These are phyloP conservation scores for Drosophila sp. DNA, from an alignment of 1,140 invertebrate species.

Conservation along the genomic window DNA sequence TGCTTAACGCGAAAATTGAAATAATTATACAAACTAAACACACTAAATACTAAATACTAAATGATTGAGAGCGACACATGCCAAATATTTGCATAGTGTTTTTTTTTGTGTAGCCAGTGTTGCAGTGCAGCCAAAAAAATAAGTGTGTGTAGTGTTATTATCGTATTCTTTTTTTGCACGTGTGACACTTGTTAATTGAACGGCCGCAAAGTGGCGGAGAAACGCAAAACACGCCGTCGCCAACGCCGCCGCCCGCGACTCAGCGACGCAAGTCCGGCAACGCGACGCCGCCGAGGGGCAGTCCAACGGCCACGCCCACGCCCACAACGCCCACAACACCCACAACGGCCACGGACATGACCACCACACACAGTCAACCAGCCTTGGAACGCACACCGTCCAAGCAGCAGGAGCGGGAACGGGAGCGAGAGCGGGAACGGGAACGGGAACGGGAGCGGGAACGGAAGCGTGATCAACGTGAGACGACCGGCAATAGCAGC, in stretches of 20 bases:
- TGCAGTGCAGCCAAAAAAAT: no score
- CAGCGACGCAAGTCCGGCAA: constrained; percentile 66
- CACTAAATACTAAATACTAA: no score
- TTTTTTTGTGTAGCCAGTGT: background rate
- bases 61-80: background rate
- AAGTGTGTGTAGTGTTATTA: background rate
- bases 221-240: constrained; percentile 77
- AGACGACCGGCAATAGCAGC: constrained; percentile 45
- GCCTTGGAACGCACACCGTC: constrained; percentile 58
- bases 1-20: no score
- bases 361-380: constrained; percentile 53
- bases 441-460: constrained; percentile 31
- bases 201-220: constrained; percentile 83
- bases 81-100: background rate
- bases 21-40: no score
- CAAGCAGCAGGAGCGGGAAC: constrained; percentile 46
- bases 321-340: constrained; percentile 11
- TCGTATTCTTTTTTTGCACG: constrained; percentile 17
- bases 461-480: constrained; percentile 13
- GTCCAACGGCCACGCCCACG: constrained; percentile 3
- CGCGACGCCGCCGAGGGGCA: constrained; percentile 18
- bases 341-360: constrained; percentile 54
- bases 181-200: constrained; percentile 28
- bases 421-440: constrained; percentile 14
- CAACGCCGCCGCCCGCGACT: constrained; percentile 60